Percentiles rank a stretch among this genome's conserved stretches.
These are phyloP conservation scores for Carcina quercana DNA, from an alignment of 2,888 invertebrate genomes.

Conservation along the genomic window DNA sequence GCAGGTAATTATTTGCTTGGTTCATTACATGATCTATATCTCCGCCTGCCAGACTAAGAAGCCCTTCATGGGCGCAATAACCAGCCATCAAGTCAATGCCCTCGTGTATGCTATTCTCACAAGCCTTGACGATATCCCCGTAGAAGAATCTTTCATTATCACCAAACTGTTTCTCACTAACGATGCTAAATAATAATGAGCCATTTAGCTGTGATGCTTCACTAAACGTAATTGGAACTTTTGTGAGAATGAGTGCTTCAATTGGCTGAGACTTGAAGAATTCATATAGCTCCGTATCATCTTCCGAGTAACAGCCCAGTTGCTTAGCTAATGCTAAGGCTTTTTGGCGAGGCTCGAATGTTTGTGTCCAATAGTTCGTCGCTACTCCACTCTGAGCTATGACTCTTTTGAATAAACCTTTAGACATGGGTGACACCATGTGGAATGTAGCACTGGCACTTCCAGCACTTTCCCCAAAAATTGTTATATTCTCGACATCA, in stretches of 20 bases:
- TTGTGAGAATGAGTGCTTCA: constrained; percentile 15
- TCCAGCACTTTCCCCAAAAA: constrained; percentile 45
- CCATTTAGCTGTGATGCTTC: constrained; percentile 21
- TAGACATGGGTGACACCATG: constrained; percentile 41
- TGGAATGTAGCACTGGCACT: constrained; percentile 30
- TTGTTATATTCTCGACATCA: constrained; percentile 34
- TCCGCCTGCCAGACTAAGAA: constrained; percentile 12
- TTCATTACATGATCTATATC: too few species aligned
- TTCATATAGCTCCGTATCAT: constrained; percentile 24
- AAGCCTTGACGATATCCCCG: constrained; percentile 32
- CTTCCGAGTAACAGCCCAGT: constrained; percentile 29
- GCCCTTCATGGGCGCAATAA: constrained; percentile 79
- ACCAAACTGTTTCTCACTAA: constrained; percentile 30
- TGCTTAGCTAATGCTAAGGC: constrained; percentile 30
- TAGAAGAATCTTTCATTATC: constrained; percentile 31
- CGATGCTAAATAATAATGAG: constrained; percentile 23
- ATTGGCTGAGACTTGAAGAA: constrained; percentile 28
- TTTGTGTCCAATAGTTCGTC: constrained; percentile 71
- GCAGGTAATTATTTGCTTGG: too few species aligned
- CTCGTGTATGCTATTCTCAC: constrained; percentile 51
- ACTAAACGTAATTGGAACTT: constrained; percentile 19
- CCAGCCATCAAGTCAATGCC: constrained; percentile 80
- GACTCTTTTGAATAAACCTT: constrained; percentile 43
- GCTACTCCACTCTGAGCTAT: constrained; percentile 81
- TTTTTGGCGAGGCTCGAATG: constrained; percentile 55